phyloP scores from a whole-genome alignment of 2,797 vertebrate genomes.

The Bovichtus variegatus region DNA sequence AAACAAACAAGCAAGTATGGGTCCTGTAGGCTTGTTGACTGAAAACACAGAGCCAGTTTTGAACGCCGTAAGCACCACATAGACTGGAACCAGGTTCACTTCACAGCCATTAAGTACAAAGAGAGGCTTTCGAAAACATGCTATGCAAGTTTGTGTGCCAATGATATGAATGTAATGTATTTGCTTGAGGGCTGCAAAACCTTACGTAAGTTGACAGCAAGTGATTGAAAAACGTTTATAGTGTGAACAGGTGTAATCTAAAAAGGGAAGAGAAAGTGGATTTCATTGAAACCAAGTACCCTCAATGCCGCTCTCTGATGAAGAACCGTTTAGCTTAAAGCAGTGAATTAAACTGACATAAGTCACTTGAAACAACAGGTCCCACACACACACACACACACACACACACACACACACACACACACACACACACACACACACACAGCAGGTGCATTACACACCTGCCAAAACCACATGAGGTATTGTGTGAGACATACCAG shows the following conservation, averaged over 20 bases:
- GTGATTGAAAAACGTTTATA: conserved; percentile 6
- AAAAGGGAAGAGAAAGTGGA: background rate
- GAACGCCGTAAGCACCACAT: conserved; percentile 57
- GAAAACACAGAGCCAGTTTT: conserved; percentile 74
- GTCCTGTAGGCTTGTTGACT: conserved; percentile 44
- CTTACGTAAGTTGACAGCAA: conserved; percentile 39
- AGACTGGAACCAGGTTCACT: conserved; percentile 33
- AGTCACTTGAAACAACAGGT: conserved; percentile 47
- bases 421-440: conserved; percentile 49
- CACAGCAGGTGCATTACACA: conserved; percentile 73
- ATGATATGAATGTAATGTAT: conserved; percentile 30
- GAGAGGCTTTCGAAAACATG: conserved; percentile 56
- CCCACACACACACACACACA: conserved; percentile 50
- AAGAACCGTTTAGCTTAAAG: conserved; percentile 58
- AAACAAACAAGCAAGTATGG: conserved; percentile 40
- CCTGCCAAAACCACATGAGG: conserved; percentile 68
- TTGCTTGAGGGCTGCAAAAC: conserved; percentile 49
- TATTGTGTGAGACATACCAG: conserved; percentile 66
- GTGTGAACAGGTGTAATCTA: background rate
- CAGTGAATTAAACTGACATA: conserved; percentile 39
- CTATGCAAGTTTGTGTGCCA: conserved; percentile 53
- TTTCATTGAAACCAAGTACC: conserved; percentile 7
- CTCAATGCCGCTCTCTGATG: background rate
- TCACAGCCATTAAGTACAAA: conserved; percentile 27
- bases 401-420: too few species aligned